These are phyloP conservation scores for Okamejei kenojei DNA, from an alignment of 2,797 vertebrate genomes.

Conservation along the genomic window DNA sequence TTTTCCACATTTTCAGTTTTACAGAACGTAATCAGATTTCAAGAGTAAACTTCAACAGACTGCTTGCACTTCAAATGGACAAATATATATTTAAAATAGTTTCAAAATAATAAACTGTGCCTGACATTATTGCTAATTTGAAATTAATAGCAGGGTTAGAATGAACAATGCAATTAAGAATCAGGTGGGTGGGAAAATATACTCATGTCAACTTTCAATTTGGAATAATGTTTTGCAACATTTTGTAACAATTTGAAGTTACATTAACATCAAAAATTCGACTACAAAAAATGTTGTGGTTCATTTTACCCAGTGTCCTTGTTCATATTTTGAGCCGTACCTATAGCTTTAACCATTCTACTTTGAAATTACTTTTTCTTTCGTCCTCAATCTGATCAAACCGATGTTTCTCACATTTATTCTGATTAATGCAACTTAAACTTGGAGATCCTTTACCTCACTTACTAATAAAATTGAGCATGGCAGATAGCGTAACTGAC, in stretches of 20 bases:
- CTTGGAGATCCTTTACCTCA: background rate
- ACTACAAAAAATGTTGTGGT: background rate
- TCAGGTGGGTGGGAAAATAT: too few relatives aligned
- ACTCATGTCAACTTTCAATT: background rate
- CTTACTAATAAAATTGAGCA: background rate
- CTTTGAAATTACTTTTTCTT: background rate
- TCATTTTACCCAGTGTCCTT: background rate
- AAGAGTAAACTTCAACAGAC: background rate
- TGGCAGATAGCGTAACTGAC: background rate
- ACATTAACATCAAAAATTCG: background rate
- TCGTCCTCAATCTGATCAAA: background rate
- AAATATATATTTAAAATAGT: background rate
- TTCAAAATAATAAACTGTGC: background rate
- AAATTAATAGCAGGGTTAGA: background rate
- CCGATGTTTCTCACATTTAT: too few relatives aligned
- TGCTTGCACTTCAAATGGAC: background rate
- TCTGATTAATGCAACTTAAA: background rate
- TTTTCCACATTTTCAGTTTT: background rate
- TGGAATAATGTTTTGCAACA: background rate
- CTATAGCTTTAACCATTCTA: background rate
- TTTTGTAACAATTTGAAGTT: too few relatives aligned
- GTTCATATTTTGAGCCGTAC: background rate
- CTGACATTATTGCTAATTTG: background rate
- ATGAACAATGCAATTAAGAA: slow-evolving; percentile 14
- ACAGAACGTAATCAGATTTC: background rate